Evolutionary conservation across 1,140 invertebrate species (phyloP), one percentile per base, ranked within the genome.

Genomic region (Sinonovacula constricta): DNA sequence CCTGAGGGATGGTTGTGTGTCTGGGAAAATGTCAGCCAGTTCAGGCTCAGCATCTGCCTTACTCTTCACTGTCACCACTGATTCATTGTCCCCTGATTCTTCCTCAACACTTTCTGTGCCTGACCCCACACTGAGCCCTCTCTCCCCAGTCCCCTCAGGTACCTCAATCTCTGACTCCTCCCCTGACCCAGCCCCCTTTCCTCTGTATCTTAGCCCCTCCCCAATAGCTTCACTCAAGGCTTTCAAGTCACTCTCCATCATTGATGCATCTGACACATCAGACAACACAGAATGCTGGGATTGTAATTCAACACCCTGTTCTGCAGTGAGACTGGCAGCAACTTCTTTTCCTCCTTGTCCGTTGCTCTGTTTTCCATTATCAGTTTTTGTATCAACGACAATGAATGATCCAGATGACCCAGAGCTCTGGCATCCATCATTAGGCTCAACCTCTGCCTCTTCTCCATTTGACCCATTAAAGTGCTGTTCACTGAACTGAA

Each of bases 371-470:
- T 14, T 39, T 12, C 31, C 49, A 49, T 34, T 67, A 59, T 26
- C 45, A 69, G 33, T 79, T 45, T 86, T 86, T 59, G 85, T 83
- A 66, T 85, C 84, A 12, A 87, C 62, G 0, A 87, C 82, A 66
- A 77, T 80, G 57, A 88, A 87, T 18, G 85, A 88, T 3, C 81
- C 84, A 33, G 85, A 85, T 12, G 86, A 87, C 0, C 80, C 84
- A 7, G 87, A 87, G 57, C 85, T 88, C 79, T 68, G 81, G 79
- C 36, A 83, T 60, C 69, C 56, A 3, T 60, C 39, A 69, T 51
- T 72, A 33, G 54, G 66, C 33, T 85, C 79, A 45, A 31, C 31
- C 28, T 75, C 70, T n/a, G 62, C 18, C 39, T 70, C 28, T 31
- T 69, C 30, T 59, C 69, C 0, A 5, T 26, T 12, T 15, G 22